Evolutionary conservation across 2,888 invertebrate species (phyloP).

Genomic region (Amiota communis): DNA sequence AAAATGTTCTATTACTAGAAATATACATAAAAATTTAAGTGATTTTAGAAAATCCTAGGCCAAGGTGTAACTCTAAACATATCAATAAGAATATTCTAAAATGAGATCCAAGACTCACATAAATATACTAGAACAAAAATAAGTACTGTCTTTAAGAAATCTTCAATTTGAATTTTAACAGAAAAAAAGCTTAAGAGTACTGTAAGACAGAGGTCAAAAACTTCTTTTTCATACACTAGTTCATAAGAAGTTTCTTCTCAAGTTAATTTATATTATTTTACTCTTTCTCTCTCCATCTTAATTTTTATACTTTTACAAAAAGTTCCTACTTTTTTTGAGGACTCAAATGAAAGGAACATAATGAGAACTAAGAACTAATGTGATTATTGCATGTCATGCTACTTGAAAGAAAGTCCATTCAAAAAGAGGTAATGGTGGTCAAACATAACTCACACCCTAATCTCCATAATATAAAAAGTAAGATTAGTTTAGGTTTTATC

Average conservation of each 20-base stretch:
- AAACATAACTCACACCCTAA: too few relatives aligned
- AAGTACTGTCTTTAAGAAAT: too few relatives aligned
- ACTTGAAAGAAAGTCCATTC: slow-evolving; percentile 7
- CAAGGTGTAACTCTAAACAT: too few relatives aligned
- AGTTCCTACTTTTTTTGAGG: not conserved
- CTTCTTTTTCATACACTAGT: not conserved
- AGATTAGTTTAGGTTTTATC: too few relatives aligned
- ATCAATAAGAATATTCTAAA: too few relatives aligned
- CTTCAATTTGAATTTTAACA: not conserved
- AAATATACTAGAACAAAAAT: too few relatives aligned
- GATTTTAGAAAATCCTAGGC: too few relatives aligned
- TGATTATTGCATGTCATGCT: slow-evolving; percentile 13
- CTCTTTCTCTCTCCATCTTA: not conserved
- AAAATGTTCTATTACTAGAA: too few relatives aligned
- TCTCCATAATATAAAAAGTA: too few relatives aligned
- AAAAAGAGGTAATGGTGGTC: not conserved
- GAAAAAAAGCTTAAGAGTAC: not conserved
- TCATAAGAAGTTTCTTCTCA: not conserved
- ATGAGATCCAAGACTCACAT: too few relatives aligned
- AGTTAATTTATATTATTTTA: not conserved
- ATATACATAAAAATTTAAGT: too few relatives aligned
- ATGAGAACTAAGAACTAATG: not conserved
- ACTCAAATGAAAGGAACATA: too few relatives aligned
- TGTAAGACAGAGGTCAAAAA: not conserved
- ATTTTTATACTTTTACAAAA: not conserved